A percentile compares a stretch with the other conserved stretches of the same genome.
Conservation (phyloP, 2,113 vertebrate species). For the Zosterops hypoxanthus region DNA sequence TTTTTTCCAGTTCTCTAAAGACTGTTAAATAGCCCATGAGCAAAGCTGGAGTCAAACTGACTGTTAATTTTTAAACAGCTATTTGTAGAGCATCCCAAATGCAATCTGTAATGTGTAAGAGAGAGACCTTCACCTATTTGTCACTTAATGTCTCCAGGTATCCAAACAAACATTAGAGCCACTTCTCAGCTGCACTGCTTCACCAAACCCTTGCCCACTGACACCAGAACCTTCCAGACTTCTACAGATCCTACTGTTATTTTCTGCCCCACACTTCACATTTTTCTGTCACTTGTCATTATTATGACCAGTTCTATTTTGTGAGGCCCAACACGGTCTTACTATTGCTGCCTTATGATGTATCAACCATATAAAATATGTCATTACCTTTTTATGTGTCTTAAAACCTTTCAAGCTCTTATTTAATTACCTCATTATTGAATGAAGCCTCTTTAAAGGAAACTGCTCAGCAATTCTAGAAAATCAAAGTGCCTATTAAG, state of each 20-base stretch:
- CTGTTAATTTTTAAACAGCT: constrained; percentile 6
- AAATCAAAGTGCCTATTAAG: neutral
- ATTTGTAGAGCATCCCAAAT: neutral
- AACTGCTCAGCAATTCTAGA: neutral
- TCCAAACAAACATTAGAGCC: neutral
- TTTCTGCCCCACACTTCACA: rapidly evolving
- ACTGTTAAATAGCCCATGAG: neutral
- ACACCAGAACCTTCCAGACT: neutral
- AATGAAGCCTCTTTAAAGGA: neutral
- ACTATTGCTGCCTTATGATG: neutral
- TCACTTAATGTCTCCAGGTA: neutral
- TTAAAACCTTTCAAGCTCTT: neutral
- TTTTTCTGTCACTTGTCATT: neutral
- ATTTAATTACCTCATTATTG: neutral
- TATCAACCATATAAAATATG: neutral
- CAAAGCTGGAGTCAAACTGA: neutral
- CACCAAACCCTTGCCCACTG: neutral
- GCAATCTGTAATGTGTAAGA: neutral
- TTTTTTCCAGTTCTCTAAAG: constrained; percentile 8
- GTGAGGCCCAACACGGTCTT: neutral
- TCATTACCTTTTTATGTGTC: neutral
- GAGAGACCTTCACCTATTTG: neutral
- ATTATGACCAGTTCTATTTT: neutral
- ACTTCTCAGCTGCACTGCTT: neutral
- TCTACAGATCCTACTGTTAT: neutral